Conservation (phyloP, 2,888 invertebrate species). For the Hartigia nigra region DNA sequence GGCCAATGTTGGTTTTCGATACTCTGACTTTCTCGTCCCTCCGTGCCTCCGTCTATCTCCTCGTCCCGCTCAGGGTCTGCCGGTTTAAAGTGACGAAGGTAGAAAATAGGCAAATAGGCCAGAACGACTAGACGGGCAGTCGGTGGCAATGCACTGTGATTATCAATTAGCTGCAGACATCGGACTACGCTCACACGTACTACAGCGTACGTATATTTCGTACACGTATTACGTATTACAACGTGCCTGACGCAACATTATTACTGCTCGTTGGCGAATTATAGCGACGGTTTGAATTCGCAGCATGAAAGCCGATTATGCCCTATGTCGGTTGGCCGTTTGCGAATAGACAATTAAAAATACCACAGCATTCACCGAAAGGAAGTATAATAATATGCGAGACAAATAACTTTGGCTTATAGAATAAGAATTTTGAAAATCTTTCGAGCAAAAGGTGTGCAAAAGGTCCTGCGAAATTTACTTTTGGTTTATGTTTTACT, state of each 20-base stretch:
- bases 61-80: neutral
- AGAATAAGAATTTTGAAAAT: neutral
- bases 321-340: neutral
- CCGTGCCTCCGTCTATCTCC: too few species aligned
- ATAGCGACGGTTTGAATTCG: neutral
- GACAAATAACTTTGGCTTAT: neutral
- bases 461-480: neutral
- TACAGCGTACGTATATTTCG: neutral
- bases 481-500: neutral
- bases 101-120: slow-evolving; percentile 59
- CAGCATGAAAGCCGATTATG: neutral
- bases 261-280: neutral
- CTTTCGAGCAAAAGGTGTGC: too few species aligned
- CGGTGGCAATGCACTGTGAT: slow-evolving; percentile 53
- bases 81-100: slow-evolving; percentile 32
- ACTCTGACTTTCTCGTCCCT: neutral
- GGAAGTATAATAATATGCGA: neutral
- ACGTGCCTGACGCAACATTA: neutral
- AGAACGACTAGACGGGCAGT: slow-evolving; percentile 48
- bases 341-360: neutral
- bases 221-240: neutral
- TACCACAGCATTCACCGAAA: neutral
- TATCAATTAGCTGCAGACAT: slow-evolving; percentile 44
- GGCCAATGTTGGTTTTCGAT: neutral
- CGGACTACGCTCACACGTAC: neutral